Evolutionary conservation across 1,140 invertebrate species (phyloP).

Genomic region (Archivesica marissinica): DNA sequence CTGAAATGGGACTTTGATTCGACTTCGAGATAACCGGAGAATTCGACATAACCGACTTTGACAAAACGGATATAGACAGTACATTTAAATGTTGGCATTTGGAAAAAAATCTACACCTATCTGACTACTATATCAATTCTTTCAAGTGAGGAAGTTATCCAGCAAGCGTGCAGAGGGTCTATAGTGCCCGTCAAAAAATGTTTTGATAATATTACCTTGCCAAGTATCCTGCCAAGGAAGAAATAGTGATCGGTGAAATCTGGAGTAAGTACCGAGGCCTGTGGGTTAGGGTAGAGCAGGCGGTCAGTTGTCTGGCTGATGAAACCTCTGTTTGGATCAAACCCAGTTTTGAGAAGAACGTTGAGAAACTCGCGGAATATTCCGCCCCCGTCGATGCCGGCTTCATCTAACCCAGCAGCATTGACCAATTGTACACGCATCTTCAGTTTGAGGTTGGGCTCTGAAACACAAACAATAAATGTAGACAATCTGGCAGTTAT

Average conservation of each 20-base stretch:
- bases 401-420: conserved; percentile 93
- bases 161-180: no score
- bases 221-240: conserved; percentile 97
- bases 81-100: no score
- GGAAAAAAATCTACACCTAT: no score
- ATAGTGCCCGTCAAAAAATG: neutral
- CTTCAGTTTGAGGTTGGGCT: conserved; percentile 93
- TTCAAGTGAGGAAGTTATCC: no score
- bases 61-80: no score
- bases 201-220: conserved; percentile 88
- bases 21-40: no score
- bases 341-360: conserved; percentile 94
- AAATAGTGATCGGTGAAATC: conserved; percentile 96
- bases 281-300: conserved; percentile 97
- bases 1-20: no score
- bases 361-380: conserved; percentile 90
- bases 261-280: conserved; percentile 91
- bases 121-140: no score
- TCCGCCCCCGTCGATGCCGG: conserved; percentile 97
- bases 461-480: conserved; percentile 83
- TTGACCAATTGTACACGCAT: conserved; percentile 96
- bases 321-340: conserved; percentile 98
- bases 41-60: no score
- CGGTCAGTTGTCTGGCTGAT: conserved; percentile 96
- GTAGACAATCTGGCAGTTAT: neutral